Evolutionary conservation across 2,113 vertebrate species (phyloP).

Genomic region (Ardeotis arabs): DNA sequence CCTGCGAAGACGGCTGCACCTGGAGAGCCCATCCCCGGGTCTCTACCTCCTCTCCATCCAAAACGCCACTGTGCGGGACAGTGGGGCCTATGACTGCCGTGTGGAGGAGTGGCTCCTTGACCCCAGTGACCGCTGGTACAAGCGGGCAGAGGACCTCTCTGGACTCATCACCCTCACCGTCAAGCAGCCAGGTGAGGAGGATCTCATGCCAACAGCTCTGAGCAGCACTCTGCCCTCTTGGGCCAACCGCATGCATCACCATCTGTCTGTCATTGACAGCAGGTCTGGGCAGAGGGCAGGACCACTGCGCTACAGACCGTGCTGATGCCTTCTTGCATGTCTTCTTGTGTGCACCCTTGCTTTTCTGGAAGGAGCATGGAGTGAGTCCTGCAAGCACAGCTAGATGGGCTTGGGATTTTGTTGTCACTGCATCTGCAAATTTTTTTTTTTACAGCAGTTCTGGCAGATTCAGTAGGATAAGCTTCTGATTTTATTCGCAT

Average conservation of each 20-base stretch:
- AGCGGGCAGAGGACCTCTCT: slow-evolving; percentile 84
- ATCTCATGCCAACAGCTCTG: background rate
- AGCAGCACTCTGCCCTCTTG: background rate
- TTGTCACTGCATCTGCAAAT: background rate
- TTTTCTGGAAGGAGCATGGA: background rate
- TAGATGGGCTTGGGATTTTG: background rate
- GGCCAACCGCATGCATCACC: fast-evolving
- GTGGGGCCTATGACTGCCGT: slow-evolving; percentile 78
- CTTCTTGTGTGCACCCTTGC: background rate
- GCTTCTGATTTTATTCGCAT: background rate
- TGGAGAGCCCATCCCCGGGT: slow-evolving; percentile 82
- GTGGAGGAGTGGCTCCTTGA: slow-evolving; percentile 92
- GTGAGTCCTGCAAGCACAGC: background rate
- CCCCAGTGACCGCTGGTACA: slow-evolving; percentile 87
- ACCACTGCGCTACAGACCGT: fast-evolving
- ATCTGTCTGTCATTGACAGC: fast-evolving
- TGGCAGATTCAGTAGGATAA: background rate
- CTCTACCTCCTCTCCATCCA: slow-evolving; percentile 88
- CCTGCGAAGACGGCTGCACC: slow-evolving; percentile 82
- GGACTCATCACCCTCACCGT: slow-evolving; percentile 82
- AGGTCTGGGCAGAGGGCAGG: background rate
- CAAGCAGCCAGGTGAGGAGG: slow-evolving; percentile 84
- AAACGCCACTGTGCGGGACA: slow-evolving; percentile 84
- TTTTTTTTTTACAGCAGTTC: background rate
- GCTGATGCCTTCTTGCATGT: background rate